These are phyloP conservation scores for Phyllotreta cruciferae DNA, from an alignment of 2,888 invertebrate genomes.

Conservation along the genomic window DNA sequence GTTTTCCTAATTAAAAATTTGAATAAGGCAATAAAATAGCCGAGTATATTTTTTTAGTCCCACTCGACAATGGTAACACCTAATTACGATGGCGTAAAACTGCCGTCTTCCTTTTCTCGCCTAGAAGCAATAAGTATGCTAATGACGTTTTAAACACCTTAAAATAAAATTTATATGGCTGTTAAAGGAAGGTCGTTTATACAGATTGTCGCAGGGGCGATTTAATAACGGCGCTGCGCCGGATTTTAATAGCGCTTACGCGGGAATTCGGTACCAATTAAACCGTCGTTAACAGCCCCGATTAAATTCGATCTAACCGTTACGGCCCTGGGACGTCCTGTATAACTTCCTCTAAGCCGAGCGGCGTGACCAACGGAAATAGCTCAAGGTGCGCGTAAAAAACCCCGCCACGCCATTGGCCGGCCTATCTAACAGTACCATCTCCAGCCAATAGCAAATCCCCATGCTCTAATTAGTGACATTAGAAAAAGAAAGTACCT, in stretches of 20 bases:
- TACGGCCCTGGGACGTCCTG: neutral
- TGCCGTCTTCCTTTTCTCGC: slow-evolving; percentile 24
- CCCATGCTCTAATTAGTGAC: slow-evolving; percentile 23
- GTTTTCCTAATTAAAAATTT: no score
- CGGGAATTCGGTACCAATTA: no score
- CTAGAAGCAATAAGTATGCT: slow-evolving; percentile 24
- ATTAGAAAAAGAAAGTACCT: slow-evolving; percentile 6
- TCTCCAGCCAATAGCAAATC: slow-evolving; percentile 21
- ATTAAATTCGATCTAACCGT: neutral
- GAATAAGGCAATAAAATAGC: no score
- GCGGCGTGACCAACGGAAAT: slow-evolving; percentile 19
- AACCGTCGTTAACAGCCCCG: no score
- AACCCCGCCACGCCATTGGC: slow-evolving; percentile 7
- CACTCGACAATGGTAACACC: slow-evolving; percentile 10
- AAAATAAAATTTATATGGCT: slow-evolving; percentile 20
- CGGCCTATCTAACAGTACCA: neutral
- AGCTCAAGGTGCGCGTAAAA: slow-evolving; percentile 23
- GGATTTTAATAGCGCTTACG: neutral
- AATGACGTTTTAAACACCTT: slow-evolving; percentile 19
- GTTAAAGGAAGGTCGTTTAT: neutral
- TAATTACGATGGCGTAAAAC: slow-evolving; percentile 12
- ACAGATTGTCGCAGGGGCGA: neutral
- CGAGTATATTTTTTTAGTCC: neutral
- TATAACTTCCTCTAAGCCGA: neutral
- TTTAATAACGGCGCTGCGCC: neutral